Conservation (phyloP, 2,113 vertebrate genomes). For the Sceloporus undulatus region DNA sequence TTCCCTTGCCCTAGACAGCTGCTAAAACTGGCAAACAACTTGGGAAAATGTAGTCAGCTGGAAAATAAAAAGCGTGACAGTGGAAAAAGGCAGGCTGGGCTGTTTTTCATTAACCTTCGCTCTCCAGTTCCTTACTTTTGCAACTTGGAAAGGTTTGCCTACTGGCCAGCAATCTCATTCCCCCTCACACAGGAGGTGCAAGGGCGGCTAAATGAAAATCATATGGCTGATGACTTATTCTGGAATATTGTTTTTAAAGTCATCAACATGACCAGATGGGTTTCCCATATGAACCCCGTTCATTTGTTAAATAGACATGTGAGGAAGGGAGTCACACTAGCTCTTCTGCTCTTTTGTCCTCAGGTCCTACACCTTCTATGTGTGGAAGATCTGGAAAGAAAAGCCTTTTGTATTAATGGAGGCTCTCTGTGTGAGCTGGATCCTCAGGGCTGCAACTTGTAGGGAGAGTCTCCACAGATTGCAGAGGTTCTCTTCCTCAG, state of each 20-base stretch:
- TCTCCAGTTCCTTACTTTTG: slow-evolving; percentile 17
- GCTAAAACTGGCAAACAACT: slow-evolving; percentile 35
- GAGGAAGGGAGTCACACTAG: too few species aligned
- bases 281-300: slow-evolving; percentile 8
- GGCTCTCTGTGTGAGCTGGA: too few species aligned
- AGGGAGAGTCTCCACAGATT: too few species aligned
- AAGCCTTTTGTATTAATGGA: too few species aligned
- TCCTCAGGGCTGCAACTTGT: too few species aligned
- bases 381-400: too few species aligned
- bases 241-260: slow-evolving; percentile 36
- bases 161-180: not conserved
- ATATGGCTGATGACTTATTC: slow-evolving; percentile 25
- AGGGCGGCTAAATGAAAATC: not conserved
- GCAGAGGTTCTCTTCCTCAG: too few species aligned
- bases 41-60: not conserved
- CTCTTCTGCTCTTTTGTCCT: too few species aligned
- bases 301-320: too few species aligned
- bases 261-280: slow-evolving; percentile 15
- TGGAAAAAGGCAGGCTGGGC: slow-evolving; percentile 3
- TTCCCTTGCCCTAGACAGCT: slow-evolving; percentile 42
- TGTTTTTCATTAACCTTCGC: not conserved
- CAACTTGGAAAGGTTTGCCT: not conserved
- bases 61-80: slow-evolving; percentile 28
- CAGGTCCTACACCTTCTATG: too few species aligned
- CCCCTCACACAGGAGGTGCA: not conserved